These are phyloP conservation scores for Ancistrus triradiatus DNA, from an alignment of 2,113 vertebrate genomes.

Conservation along the genomic window DNA sequence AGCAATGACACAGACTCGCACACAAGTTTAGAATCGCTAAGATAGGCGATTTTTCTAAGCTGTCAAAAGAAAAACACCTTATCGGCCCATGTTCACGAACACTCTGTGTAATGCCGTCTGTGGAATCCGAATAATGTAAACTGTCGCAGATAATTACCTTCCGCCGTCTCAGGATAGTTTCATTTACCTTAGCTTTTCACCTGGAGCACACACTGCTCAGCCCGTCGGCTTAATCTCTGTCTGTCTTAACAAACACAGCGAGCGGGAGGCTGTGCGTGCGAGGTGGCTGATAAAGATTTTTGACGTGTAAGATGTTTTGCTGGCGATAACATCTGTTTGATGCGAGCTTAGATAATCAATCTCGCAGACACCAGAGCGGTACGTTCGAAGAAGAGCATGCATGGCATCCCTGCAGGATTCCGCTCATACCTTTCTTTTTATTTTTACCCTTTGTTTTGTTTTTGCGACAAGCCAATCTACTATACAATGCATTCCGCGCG, in stretches of 20 bases:
- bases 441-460: slow-evolving; percentile 49
- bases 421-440: slow-evolving; percentile 47
- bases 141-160: slow-evolving; percentile 42
- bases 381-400: slow-evolving; percentile 41
- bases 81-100: not conserved
- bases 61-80: not conserved
- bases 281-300: slow-evolving; percentile 45
- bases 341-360: slow-evolving; percentile 33
- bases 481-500: slow-evolving; percentile 38
- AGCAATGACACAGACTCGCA: slow-evolving; percentile 4
- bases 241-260: slow-evolving; percentile 39
- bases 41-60: slow-evolving; percentile 24
- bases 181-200: slow-evolving; percentile 31
- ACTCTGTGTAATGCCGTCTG: slow-evolving; percentile 14
- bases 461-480: slow-evolving; percentile 47
- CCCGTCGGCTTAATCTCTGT: slow-evolving; percentile 23
- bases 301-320: slow-evolving; percentile 46
- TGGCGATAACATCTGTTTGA: slow-evolving; percentile 35
- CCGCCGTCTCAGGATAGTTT: slow-evolving; percentile 51
- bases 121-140: slow-evolving; percentile 56
- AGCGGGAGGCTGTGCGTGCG: slow-evolving; percentile 39
- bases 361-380: slow-evolving; percentile 16
- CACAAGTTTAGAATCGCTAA: slow-evolving; percentile 1
- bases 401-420: slow-evolving; percentile 45
- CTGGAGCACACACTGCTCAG: slow-evolving; percentile 34